Base-by-base conservation (phyloP, 2,797 vertebrate genomes). In the Zenarchopterus dispar region DNA sequence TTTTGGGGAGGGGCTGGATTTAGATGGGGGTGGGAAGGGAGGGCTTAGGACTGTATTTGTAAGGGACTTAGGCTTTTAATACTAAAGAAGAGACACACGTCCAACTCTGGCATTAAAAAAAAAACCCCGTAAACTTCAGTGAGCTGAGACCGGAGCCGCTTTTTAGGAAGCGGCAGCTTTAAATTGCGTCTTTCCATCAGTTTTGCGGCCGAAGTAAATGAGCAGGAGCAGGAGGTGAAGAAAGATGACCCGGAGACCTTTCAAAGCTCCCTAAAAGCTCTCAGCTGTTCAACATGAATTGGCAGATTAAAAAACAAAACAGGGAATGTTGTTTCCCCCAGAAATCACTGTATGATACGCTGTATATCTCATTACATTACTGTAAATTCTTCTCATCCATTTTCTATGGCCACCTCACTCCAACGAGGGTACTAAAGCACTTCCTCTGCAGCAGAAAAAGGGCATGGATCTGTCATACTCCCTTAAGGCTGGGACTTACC, bases 301-400 rank as follows among this genome's bases (percentile, higher is more conserved):
- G 50, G 68, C 72, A 76, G 73, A 62, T 64, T 74, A 36, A 54
- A 71, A 21, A 46, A 3, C 11, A 46, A 11, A 46, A 21, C 18
- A 19, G 18, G 42, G 5, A 19, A 11, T 7, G 10, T 36, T 48
- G 48, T 72, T 73, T 77, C 72, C 56, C 56, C 73, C 61, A 62
- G 43, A 42, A 76, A 68, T 60, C 55, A 24, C 22, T 89, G 81
- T 91, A 79, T 76, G 62, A 84, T 82, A 88, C 42, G 56, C 53
- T 85, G 87, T 89, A 87, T 83, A 88, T 89, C 57, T 84, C 86
- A 89, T 88, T 52, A 52, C 67, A 33, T 45, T 76, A 71, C 57
- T 91, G 91, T 92, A 92, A 86, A 90, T 86, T 89, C 71, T 79
- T 66, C 73, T 81, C 87, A 85, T 88, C 56, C 67, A 75, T 72